Evolutionary conservation across 2,113 vertebrate genomes (phyloP), one percentile per base, ranked within the genome.

Genomic region (Chaetops frenatus): DNA sequence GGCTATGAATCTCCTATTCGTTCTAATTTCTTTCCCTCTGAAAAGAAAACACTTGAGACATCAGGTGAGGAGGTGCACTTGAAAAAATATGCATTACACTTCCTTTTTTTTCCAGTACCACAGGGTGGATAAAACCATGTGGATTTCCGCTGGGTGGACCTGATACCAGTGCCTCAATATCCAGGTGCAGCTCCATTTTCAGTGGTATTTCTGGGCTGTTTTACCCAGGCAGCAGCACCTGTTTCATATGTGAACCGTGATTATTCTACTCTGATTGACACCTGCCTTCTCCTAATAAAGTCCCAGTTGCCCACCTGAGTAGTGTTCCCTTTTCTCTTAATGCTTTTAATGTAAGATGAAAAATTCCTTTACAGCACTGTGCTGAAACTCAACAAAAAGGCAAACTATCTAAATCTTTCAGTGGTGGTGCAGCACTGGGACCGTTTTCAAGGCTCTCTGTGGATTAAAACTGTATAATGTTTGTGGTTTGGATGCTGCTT

Each of bases 191-290:
- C 91, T 96, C 80, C 21, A 11, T 91, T 98, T 97, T 96, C 94
- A 93, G 60, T 76, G 87, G 94, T 96, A 82, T 95, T 96, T 96
- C 96, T 95, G 91, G 57, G 36, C 94, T 97, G 66, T 97, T 98
- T 97, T 93, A 95, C 87, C 81, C 80, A 54, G 64, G 67, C 51
- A 94, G 72, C 54, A 94, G 91, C 94, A 96, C 97, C 97, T 98
- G 96, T 94, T 95, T 96, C 87, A 88, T 78, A 92, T 90, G 91
- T 94, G 95, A 92, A 65, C 64, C 85, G 21, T 88, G 92, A 94
- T 94, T 97, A 67, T 77, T 94, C 60, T 60, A 16, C 89, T 77
- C 40, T 97, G 96, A 97, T 50, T 98, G 98, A 97, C 97, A 95
- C 88, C 94, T 66, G n/a, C 74, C 86, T 96, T 96, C 77, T 94